These are phyloP conservation scores for Carapus acus DNA, from an alignment of 2,797 vertebrate species.

Conservation along the genomic window DNA sequence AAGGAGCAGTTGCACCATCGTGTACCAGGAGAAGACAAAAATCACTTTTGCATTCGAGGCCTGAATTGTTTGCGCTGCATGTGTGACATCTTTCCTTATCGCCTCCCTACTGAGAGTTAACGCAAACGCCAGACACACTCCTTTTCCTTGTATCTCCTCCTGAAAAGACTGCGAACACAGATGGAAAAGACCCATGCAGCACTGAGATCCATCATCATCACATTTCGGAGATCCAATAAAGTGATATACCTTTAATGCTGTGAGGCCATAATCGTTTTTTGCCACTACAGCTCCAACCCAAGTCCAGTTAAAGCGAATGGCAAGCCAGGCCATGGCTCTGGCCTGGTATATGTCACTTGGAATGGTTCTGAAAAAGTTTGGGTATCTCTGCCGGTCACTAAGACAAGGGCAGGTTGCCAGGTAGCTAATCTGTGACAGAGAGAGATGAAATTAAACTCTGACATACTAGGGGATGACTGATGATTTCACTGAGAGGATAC, in stretches of 20 bases:
- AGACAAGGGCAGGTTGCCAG: constrained; percentile 59
- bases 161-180: constrained; percentile 48
- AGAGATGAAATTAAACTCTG: background rate
- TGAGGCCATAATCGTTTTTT: constrained; percentile 61
- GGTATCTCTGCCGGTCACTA: constrained; percentile 46
- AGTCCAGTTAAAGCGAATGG: constrained; percentile 62
- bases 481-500: too few relatives aligned
- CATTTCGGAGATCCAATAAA: too few relatives aligned
- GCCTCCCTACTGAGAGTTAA: constrained; percentile 48
- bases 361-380: constrained; percentile 62
- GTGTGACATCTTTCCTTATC: constrained; percentile 46
- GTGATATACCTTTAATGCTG: constrained; percentile 53
- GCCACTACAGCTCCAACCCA: constrained; percentile 58
- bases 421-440: constrained; percentile 64
- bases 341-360: constrained; percentile 70
- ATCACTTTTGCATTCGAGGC: constrained; percentile 58
- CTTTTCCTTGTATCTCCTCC: constrained; percentile 50
- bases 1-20: constrained; percentile 50
- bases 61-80: constrained; percentile 48
- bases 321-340: constrained; percentile 64
- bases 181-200: background rate
- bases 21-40: constrained; percentile 63
- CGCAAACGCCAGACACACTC: constrained; percentile 64
- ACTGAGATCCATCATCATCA: too few relatives aligned
- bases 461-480: too few relatives aligned